Conservation (phyloP, 92 coral and sea anemone species). For the Umimayanthus chanpuru region DNA sequence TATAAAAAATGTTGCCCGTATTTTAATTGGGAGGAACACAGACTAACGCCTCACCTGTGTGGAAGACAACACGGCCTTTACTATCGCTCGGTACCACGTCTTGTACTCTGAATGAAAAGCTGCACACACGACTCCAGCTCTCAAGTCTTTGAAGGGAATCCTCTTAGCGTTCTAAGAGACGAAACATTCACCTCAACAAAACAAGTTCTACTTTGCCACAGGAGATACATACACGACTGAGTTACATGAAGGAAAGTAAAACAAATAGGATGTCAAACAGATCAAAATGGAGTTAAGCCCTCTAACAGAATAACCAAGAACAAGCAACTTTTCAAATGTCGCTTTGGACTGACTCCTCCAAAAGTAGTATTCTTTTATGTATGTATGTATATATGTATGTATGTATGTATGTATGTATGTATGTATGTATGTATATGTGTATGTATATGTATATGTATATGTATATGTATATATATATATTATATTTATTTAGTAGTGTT, state of each 20-base stretch:
- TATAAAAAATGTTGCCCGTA: no score
- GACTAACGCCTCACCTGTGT: slow-evolving; percentile 59
- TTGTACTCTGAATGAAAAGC: slow-evolving; percentile 60
- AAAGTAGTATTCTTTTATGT: no score
- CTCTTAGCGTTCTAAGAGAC: slow-evolving; percentile 14
- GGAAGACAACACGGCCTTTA: slow-evolving; percentile 75
- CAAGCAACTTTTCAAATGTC: neutral
- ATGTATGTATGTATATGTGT: no score
- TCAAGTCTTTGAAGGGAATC: slow-evolving; percentile 48
- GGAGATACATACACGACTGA: neutral
- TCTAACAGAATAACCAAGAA: no score
- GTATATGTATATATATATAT: no score
- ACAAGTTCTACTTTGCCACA: neutral
- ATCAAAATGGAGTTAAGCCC: neutral
- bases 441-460: no score
- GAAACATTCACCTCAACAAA: neutral
- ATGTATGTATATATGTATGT: no score
- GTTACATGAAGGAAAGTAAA: neutral
- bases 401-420: no score
- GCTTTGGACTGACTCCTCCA: neutral
- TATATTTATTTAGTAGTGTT: no score
- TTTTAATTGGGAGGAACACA: neutral
- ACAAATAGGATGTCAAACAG: neutral
- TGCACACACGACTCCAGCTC: slow-evolving; percentile 77
- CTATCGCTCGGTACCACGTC: slow-evolving; percentile 78